These are phyloP conservation scores for Origma solitaria DNA, from an alignment of 2,113 vertebrate genomes.

Conservation along the genomic window DNA sequence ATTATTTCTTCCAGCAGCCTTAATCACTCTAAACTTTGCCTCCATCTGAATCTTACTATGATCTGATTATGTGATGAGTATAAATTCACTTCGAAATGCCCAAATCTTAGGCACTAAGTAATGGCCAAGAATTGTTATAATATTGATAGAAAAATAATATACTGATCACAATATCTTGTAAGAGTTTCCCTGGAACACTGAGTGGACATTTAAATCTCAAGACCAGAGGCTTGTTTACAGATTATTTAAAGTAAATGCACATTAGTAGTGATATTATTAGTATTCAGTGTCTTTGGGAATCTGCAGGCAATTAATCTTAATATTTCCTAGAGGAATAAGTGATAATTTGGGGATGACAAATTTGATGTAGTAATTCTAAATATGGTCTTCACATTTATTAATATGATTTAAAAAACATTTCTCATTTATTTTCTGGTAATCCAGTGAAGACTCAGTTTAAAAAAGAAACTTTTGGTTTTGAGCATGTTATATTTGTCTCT, in stretches of 20 bases:
- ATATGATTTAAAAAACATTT: accelerated
- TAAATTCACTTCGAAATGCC: not conserved
- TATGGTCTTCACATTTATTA: not conserved
- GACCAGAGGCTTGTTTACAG: slow-evolving; percentile 3
- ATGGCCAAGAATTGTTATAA: not conserved
- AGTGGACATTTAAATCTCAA: not conserved
- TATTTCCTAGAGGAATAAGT: slow-evolving; percentile 22
- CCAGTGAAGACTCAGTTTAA: not conserved
- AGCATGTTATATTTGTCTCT: not conserved
- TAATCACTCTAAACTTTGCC: not conserved
- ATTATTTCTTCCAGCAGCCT: not conserved
- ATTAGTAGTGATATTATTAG: not conserved
- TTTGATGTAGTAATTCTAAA: not conserved
- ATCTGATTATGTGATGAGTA: not conserved
- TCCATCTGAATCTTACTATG: not conserved
- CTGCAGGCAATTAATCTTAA: slow-evolving; percentile 13
- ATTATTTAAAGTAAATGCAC: slow-evolving; percentile 7
- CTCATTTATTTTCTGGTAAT: not conserved
- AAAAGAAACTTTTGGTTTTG: not conserved
- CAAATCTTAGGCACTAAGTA: not conserved
- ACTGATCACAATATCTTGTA: not conserved
- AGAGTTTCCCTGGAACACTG: not conserved
- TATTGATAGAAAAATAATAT: not conserved
- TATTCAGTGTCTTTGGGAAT: not conserved
- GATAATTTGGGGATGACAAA: slow-evolving; percentile 10